Conservation (phyloP, 92 coral and sea anemone genomes). For the Porites lobata region DNA sequence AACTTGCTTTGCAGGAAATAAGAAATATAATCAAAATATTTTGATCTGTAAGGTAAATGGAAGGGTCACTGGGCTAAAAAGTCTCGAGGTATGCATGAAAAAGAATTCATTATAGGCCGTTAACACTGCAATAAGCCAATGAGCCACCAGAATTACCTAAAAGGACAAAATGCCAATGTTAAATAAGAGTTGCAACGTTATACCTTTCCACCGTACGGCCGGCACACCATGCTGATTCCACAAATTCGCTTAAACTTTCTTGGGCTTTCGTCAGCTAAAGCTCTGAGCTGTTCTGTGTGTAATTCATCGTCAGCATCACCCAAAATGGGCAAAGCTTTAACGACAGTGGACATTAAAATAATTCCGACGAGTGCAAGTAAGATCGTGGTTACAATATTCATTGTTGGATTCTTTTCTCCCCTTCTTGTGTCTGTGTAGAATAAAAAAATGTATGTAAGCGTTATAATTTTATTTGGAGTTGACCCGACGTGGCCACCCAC, state of each 20-base stretch:
- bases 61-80: too few relatives aligned
- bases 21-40: too few relatives aligned
- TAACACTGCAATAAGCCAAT: too few relatives aligned
- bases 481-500: too few relatives aligned
- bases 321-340: conserved; percentile 3
- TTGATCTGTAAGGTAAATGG: too few relatives aligned
- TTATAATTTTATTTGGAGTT: too few relatives aligned
- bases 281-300: not conserved
- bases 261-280: not conserved
- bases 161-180: too few relatives aligned
- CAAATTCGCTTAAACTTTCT: conserved; percentile 15
- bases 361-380: not conserved
- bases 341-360: not conserved
- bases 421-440: not conserved
- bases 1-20: too few relatives aligned
- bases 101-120: too few relatives aligned
- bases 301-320: not conserved
- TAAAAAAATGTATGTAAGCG: not conserved
- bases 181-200: not conserved
- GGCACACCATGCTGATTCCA: conserved; percentile 16
- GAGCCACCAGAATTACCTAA: too few relatives aligned
- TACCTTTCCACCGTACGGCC: not conserved
- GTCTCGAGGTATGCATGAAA: too few relatives aligned
- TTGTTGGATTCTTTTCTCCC: not conserved
- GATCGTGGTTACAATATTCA: not conserved